phyloP scores from a whole-genome alignment of 2,113 vertebrate genomes.

The Tonatia bakeri region DNA sequence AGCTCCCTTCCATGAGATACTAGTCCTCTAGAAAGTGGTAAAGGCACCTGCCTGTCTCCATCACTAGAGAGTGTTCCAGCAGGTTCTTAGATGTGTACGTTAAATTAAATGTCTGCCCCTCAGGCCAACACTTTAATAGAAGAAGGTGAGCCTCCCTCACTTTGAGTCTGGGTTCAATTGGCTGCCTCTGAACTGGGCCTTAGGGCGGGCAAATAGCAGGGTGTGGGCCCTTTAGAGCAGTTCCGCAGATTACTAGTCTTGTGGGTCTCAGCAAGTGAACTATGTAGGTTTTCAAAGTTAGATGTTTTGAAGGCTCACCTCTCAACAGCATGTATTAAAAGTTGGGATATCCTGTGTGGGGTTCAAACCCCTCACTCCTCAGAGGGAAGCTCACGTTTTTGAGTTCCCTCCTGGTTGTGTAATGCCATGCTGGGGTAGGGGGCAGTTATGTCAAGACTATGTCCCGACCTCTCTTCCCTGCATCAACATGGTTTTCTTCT shows the following conservation, averaged over 20 bases:
- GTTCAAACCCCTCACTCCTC: neutral
- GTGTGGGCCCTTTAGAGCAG: too few relatives aligned
- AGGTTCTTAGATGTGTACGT: neutral
- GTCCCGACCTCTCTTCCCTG: neutral
- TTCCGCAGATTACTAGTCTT: neutral
- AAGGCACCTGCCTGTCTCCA: neutral
- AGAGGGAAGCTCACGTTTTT: neutral
- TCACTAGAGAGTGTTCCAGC: neutral
- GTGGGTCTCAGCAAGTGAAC: neutral
- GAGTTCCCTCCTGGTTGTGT: neutral
- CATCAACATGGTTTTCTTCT: neutral
- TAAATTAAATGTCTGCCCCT: neutral
- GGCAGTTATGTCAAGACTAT: too few relatives aligned
- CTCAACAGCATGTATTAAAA: neutral
- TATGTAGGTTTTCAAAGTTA: neutral
- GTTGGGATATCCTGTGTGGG: neutral
- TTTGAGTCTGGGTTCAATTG: neutral
- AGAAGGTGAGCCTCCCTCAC: neutral
- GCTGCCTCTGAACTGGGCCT: neutral
- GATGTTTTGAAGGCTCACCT: neutral
- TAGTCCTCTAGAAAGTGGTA: neutral
- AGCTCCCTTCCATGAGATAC: neutral
- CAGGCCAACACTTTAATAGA: neutral
- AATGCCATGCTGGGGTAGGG: too few relatives aligned
- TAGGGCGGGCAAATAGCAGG: neutral